Conservation (phyloP, 1,140 invertebrate genomes). For the Eupristina koningsbergeri region DNA sequence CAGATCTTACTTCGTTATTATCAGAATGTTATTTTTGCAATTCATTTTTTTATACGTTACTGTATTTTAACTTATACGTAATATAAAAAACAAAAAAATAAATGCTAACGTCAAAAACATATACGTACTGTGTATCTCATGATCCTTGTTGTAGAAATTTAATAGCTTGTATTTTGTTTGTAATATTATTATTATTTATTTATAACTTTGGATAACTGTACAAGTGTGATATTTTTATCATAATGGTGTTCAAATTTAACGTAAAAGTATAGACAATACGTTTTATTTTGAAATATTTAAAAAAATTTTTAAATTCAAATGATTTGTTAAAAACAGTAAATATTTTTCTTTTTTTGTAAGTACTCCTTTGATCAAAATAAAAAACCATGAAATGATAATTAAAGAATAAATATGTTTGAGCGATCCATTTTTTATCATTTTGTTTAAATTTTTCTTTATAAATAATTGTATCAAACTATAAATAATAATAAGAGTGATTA, state of each 20-base stretch:
- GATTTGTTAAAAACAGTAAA: conserved; percentile 19
- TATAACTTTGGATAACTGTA: conserved; percentile 51
- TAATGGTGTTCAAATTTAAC: not conserved
- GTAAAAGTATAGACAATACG: not conserved
- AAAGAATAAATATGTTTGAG: conserved; percentile 36
- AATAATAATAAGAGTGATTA: not conserved
- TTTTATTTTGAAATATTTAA: conserved; percentile 20
- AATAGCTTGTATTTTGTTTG: conserved; percentile 41
- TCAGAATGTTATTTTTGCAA: conserved; percentile 3
- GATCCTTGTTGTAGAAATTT: conserved; percentile 28
- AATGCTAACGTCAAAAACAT: conserved; percentile 21
- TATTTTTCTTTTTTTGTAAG: not conserved
- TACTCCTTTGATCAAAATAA: conserved; percentile 2
- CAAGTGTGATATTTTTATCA: conserved; percentile 52
- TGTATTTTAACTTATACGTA: conserved; percentile 30
- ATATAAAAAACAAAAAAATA: conserved; percentile 39
- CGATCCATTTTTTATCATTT: not conserved
- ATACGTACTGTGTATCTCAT: conserved; percentile 10
- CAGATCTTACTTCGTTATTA: conserved; percentile 3
- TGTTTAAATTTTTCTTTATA: conserved; percentile 1
- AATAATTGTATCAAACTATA: not conserved
- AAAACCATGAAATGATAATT: conserved; percentile 39
- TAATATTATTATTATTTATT: conserved; percentile 52
- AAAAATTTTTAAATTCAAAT: conserved; percentile 37
- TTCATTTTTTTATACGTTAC: conserved; percentile 29